phyloP scores from a whole-genome alignment of 1,140 invertebrate species.

The Eciton burchellii region DNA sequence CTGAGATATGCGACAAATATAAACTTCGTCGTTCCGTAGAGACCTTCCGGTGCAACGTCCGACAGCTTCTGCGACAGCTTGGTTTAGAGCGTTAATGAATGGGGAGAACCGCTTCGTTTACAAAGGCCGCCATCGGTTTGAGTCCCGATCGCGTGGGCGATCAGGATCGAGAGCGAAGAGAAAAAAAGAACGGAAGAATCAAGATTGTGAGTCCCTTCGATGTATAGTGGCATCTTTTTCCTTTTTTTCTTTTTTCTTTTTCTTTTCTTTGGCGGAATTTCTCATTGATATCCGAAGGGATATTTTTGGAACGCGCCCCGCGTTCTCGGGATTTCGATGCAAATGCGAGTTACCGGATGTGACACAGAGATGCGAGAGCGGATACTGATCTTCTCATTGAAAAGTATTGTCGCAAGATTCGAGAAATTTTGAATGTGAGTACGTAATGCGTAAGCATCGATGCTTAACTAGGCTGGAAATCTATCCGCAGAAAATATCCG shows the following conservation, averaged over 20 bases:
- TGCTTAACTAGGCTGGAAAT: too few species aligned
- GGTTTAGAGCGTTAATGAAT: constrained; percentile 20
- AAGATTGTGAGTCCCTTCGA: constrained; percentile 50
- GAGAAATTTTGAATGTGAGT: neutral
- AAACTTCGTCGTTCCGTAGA: neutral
- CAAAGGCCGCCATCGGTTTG: neutral
- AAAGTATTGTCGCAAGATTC: neutral
- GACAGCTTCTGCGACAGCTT: neutral
- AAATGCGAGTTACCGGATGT: neutral
- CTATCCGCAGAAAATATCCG: too few species aligned
- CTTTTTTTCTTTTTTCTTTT: too few species aligned
- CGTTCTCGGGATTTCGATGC: constrained; percentile 41
- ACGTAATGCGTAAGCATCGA: neutral
- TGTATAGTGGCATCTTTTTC: too few species aligned
- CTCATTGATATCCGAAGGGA: constrained; percentile 59
- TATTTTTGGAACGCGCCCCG: constrained; percentile 55
- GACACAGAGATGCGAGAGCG: neutral
- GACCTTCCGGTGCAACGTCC: neutral
- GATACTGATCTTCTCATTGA: too few species aligned
- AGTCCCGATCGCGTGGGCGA: constrained; percentile 49
- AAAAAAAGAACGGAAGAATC: neutral
- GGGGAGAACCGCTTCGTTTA: neutral
- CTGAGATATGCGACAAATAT: neutral
- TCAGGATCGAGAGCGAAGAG: constrained; percentile 19
- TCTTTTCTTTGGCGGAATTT: constrained; percentile 43